Percentiles rank a stretch among this genome's conserved stretches.
phyloP scores from a whole-genome alignment of 1,140 invertebrate species.

The Drosophila subpulchrella region DNA sequence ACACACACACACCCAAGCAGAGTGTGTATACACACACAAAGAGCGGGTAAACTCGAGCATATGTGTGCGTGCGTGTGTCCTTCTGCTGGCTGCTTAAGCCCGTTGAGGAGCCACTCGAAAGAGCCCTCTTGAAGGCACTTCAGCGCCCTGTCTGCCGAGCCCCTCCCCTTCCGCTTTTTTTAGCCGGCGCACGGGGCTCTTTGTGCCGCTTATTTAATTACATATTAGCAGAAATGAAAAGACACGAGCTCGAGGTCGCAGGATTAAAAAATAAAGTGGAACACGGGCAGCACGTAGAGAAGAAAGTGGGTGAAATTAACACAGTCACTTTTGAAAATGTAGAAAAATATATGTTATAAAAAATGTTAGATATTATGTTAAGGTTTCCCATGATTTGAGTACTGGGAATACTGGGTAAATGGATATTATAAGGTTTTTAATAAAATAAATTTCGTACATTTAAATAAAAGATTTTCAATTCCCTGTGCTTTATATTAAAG shows the following conservation, averaged over 20 bases:
- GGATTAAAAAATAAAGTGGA: conserved; percentile 41
- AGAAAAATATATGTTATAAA: no score
- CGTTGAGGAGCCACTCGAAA: conserved; percentile 66
- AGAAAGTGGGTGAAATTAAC: conserved; percentile 10
- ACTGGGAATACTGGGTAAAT: no score
- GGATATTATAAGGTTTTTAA: no score
- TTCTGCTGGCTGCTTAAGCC: conserved; percentile 63
- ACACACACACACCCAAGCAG: conserved; percentile 12
- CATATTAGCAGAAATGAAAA: conserved; percentile 77
- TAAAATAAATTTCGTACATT: no score
- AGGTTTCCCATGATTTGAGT: no score
- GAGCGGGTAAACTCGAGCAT: conserved; percentile 43
- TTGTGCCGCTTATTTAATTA: conserved; percentile 81
- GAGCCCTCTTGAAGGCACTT: conserved; percentile 66
- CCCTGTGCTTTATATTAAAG: no score
- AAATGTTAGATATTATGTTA: no score
- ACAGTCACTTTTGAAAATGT: background rate
- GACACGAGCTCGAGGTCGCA: conserved; percentile 36
- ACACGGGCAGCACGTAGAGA: conserved; percentile 18
- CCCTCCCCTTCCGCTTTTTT: conserved; percentile 20
- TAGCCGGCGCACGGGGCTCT: conserved; percentile 49
- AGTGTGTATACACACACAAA: conserved; percentile 1
- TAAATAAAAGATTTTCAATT: no score
- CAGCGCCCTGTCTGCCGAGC: conserved; percentile 45
- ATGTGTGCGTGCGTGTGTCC: conserved; percentile 52